A percentile compares a stretch with the other conserved stretches of the same genome.
Conservation (phyloP, 30 jellyfish, hydroid and myxozoan species). For the Cassiopea andromeda region DNA sequence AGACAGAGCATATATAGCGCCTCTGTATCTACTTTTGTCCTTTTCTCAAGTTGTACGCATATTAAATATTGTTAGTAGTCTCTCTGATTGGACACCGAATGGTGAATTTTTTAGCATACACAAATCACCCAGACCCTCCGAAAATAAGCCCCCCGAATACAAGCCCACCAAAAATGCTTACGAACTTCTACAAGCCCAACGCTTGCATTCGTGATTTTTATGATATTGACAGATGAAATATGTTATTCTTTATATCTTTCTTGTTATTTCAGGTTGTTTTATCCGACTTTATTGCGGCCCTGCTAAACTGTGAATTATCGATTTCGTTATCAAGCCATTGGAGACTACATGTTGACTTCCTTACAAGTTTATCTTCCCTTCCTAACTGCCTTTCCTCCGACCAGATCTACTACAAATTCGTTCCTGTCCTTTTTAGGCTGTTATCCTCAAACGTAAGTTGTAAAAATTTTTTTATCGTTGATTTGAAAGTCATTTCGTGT, state of each 20-base stretch:
- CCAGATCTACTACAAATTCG: constrained; percentile 78
- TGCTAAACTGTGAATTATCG: constrained; percentile 67
- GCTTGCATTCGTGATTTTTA: no score
- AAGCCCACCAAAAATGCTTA: no score
- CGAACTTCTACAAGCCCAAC: no score
- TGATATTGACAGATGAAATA: not conserved
- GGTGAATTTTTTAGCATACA: no score
- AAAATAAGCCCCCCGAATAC: no score
- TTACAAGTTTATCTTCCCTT: constrained; percentile 60
- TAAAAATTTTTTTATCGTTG: not conserved
- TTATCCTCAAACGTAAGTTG: constrained; percentile 76
- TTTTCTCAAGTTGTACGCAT: no score
- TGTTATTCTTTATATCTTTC: not conserved
- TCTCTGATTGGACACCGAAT: no score
- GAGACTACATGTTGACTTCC: constrained; percentile 79
- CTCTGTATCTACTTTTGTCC: no score
- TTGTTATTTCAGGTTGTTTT: constrained; percentile 55
- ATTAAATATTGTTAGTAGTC: no score
- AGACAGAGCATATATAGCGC: no score
- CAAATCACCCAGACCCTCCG: no score
- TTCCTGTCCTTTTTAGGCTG: constrained; percentile 76
- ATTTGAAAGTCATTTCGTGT: not conserved
- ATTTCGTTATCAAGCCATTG: constrained; percentile 74
- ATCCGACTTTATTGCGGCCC: constrained; percentile 76
- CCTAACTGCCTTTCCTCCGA: constrained; percentile 79